phyloP scores from a whole-genome alignment of 2,797 vertebrate species.

The Enteromius anoplus region DNA sequence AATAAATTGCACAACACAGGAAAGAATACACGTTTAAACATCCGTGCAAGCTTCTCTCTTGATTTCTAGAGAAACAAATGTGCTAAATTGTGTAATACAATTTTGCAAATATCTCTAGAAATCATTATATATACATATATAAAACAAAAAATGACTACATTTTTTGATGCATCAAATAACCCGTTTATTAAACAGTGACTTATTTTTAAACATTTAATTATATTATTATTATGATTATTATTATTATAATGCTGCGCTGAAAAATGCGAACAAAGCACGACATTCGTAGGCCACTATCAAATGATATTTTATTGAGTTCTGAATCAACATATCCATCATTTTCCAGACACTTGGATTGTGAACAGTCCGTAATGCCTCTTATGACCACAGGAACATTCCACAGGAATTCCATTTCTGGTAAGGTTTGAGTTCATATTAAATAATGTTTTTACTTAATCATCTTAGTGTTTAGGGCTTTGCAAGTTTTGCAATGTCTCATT shows the following conservation, averaged over 20 bases:
- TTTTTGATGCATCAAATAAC: neutral
- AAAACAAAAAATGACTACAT: neutral
- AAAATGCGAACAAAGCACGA: slow-evolving; percentile 4
- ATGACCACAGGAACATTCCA: slow-evolving; percentile 32
- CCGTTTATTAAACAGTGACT: neutral
- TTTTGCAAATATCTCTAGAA: no score
- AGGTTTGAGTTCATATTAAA: slow-evolving; percentile 12
- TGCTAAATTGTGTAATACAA: neutral
- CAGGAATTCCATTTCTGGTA: neutral
- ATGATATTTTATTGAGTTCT: slow-evolving; percentile 45
- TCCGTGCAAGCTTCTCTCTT: neutral
- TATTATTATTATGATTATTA: no score
- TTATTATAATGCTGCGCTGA: neutral
- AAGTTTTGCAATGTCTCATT: slow-evolving; percentile 30
- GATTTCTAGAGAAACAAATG: neutral
- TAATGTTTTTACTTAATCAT: slow-evolving; percentile 1
- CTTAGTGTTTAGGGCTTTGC: slow-evolving; percentile 4
- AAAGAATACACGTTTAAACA: neutral
- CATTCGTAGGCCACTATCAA: slow-evolving; percentile 57
- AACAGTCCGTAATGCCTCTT: slow-evolving; percentile 15
- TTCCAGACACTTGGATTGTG: slow-evolving; percentile 41
- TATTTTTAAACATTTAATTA: no score
- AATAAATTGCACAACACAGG: neutral
- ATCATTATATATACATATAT: no score
- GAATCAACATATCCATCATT: slow-evolving; percentile 44